Evolutionary conservation across 2,113 vertebrate species (phyloP), one percentile per base, ranked within the genome.

Genomic region (Callionymus lyra): DNA sequence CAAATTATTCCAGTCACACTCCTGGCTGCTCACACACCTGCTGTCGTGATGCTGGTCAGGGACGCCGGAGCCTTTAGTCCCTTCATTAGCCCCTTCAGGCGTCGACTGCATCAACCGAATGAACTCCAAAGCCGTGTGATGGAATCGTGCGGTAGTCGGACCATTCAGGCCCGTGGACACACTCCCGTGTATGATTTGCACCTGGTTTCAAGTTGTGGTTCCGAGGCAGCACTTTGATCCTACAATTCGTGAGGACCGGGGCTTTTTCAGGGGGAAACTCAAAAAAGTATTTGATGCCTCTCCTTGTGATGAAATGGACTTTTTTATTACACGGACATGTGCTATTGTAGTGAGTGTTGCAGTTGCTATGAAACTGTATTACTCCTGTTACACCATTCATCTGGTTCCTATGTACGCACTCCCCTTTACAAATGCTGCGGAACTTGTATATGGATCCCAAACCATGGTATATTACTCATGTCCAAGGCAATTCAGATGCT

Each of bases 51-150:
- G 41, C 43, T 31, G 44, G 56, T 80, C 72, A 72, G 70, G 59
- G 69, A 50, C 36, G 53, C 50, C 66, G 56, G 8, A 58, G 68
- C 56, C 66, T 61, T 70, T 59, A 74, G 68, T 72, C 65, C 70
- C 72, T 76, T 74, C 65, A 73, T 79, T 65, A 64, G 63, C 51
- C 58, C 64, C 65, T 57, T 46, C 1, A 39, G 76, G 54, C 53
- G 53, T 53, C 33, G 50, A 66, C 61, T 70, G 68, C 64, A 68
- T 68, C 68, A 59, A 32, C 55, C 31, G 12, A 55, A 71, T 71
- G 69, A 72, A 68, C 60, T 64, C 65, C 36, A 41, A 47, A 61
- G 65, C 67, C 53, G 45, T 62, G 65, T 60, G 54, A 65, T 63
- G 64, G 63, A 74, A 66, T 66, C 48, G 6, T 61, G 63, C 44